phyloP scores from a whole-genome alignment of 2,797 vertebrate species.

The Syncerus caffer region DNA sequence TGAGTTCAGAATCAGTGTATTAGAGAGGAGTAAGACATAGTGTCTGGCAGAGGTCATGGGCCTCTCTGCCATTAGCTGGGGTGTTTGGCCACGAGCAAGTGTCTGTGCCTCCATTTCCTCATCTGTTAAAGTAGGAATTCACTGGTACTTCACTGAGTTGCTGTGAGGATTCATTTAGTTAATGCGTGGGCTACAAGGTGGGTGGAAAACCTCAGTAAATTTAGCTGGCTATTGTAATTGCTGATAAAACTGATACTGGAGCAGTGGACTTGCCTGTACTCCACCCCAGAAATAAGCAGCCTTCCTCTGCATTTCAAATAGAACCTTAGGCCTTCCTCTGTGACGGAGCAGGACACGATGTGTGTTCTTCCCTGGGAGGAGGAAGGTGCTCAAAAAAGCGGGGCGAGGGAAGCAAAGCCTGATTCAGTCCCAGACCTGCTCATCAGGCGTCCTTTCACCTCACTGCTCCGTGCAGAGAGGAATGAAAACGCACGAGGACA shows the following conservation, averaged over 20 bases:
- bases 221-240: neutral
- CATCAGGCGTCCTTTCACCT: no score
- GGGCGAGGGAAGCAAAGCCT: neutral
- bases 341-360: neutral
- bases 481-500: neutral
- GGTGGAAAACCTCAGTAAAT: neutral
- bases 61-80: neutral
- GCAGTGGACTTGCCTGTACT: neutral
- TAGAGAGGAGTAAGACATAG: neutral
- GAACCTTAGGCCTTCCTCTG: neutral
- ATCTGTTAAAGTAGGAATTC: neutral
- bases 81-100: neutral
- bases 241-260: neutral
- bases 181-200: neutral
- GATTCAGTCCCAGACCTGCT: neutral
- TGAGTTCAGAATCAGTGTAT: neutral
- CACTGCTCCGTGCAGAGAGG: neutral
- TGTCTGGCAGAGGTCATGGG: neutral
- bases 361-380: neutral
- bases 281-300: neutral
- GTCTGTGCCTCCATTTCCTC: neutral
- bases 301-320: neutral
- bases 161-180: neutral
- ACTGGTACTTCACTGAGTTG: neutral
- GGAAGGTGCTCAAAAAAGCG: neutral